Evolutionary conservation across 2,113 vertebrate species (phyloP), one percentile per base, ranked within the genome.

Genomic region (Hoplias malabaricus): DNA sequence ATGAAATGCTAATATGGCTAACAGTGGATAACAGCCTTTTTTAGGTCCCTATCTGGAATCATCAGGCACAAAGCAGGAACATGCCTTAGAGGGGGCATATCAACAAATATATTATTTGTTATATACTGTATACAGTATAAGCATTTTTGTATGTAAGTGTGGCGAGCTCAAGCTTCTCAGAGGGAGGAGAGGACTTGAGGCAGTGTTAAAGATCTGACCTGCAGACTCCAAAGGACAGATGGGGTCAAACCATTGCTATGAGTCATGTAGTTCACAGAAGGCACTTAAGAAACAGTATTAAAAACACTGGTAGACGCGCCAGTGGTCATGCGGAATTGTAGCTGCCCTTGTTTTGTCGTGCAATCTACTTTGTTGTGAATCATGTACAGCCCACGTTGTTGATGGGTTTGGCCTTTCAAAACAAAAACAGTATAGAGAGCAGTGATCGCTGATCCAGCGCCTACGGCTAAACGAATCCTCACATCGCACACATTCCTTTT

Each of bases 401-500:
- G 77, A 80, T 77, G 57, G 76, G 67, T 50, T 57, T 83, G 78
- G 69, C 69, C 73, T 83, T 76, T 69, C 63, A 67, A 73, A 79
- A 77, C 72, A 63, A 74, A 71, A 79, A 57, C 71, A n/a, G 65
- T 62, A 71, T 62, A 70, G 56, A 68, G 76, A 77, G 67, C 56
- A 63, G 27, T 16, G 69, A 46, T 69, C 75, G 31, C 72, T 43
- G 61, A 53, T 78, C 63, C 40, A 40, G 68, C 48, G 61, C 80
- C 77, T 69, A 79, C 73, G 59, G 54, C 68, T n/a, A 29, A 79
- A 84, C 63, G 46, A 82, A 77, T 80, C 69, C 73, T 29, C 86
- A 53, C 57, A 85, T 89, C 86, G 83, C 80, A 84, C 85, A 82
- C 59, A 48, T 77, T 67, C 69, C 83, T 82, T 46, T 82, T 34